Percentiles rank a stretch among this genome's conserved stretches.
These are phyloP conservation scores for Ceyx cyanopectus DNA, from an alignment of 2,113 vertebrate genomes.

Conservation along the genomic window DNA sequence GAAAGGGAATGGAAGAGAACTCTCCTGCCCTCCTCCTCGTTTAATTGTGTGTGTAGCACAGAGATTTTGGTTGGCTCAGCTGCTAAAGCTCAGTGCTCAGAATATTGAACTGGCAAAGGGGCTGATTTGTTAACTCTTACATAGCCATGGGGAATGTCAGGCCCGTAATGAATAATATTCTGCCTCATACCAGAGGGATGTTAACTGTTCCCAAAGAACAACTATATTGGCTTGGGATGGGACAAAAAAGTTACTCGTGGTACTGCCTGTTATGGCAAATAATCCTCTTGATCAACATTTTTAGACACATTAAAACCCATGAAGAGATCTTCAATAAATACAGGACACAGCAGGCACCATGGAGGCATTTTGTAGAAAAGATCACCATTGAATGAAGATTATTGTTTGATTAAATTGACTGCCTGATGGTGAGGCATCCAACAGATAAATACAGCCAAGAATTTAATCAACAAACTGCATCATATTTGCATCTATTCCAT, in stretches of 20 bases:
- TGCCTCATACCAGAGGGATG: neutral
- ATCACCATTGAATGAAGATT: constrained; percentile 52
- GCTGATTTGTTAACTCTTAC: neutral
- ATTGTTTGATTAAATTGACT: constrained; percentile 66
- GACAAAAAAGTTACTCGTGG: neutral
- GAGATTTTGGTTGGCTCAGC: neutral
- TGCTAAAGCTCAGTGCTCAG: neutral
- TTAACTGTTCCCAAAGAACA: neutral
- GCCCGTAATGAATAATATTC: constrained; percentile 53
- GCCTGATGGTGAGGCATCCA: constrained; percentile 35
- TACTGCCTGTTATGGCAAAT: constrained; percentile 1
- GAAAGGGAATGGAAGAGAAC: neutral
- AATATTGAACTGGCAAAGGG: neutral
- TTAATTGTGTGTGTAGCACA: neutral
- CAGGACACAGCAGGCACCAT: neutral
- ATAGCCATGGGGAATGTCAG: neutral
- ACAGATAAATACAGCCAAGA: constrained; percentile 58
- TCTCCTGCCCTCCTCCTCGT: neutral
- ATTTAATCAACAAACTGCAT: constrained; percentile 71
- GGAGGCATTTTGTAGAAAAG: neutral
- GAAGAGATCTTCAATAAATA: constrained; percentile 32
- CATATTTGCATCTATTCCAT: constrained; percentile 61
- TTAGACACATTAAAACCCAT: neutral
- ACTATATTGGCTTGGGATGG: neutral
- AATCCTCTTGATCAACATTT: constrained; percentile 1